phyloP scores from a whole-genome alignment of 2,797 vertebrate species.

The Epinephelus coioides region DNA sequence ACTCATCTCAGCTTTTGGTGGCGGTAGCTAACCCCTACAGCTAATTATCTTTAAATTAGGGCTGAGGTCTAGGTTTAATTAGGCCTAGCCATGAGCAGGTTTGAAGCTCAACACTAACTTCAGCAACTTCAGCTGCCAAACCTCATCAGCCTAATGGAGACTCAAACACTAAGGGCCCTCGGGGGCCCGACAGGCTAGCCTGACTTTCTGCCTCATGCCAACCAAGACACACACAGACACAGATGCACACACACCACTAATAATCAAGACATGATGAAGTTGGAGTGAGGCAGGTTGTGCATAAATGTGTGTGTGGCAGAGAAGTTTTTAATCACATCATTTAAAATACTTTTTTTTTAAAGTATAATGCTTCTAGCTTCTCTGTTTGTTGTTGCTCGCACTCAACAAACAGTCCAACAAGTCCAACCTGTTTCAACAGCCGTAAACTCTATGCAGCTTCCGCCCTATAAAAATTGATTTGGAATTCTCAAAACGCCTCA shows the following conservation, averaged over 20 bases:
- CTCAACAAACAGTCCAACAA: background rate
- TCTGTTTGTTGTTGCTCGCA: background rate
- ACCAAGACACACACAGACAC: constrained; percentile 20
- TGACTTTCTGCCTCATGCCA: constrained; percentile 62
- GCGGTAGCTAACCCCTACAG: constrained; percentile 70
- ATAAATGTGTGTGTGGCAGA: constrained; percentile 35
- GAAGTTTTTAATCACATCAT: constrained; percentile 55
- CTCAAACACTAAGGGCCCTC: constrained; percentile 79
- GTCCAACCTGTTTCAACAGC: constrained; percentile 5
- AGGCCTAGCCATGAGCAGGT: constrained; percentile 78
- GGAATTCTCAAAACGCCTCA: constrained; percentile 25
- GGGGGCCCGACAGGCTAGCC: constrained; percentile 73
- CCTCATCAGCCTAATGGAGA: constrained; percentile 87
- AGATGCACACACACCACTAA: constrained; percentile 30
- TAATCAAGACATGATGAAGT: constrained; percentile 49
- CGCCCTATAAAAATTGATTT: constrained; percentile 1
- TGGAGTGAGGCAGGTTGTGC: constrained; percentile 39
- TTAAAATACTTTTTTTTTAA: constrained; percentile 13
- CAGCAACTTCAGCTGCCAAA: constrained; percentile 84
- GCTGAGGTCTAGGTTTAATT: constrained; percentile 85
- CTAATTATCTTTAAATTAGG: constrained; percentile 83
- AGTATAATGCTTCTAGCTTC: background rate
- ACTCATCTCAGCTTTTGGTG: constrained; percentile 50
- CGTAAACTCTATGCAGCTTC: background rate
- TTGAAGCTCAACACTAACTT: constrained; percentile 77